A percentile compares a stretch with the other conserved stretches of the same genome.
Evolutionary conservation across 2,113 vertebrate species (phyloP).

Genomic region (Ranitomeya variabilis): DNA sequence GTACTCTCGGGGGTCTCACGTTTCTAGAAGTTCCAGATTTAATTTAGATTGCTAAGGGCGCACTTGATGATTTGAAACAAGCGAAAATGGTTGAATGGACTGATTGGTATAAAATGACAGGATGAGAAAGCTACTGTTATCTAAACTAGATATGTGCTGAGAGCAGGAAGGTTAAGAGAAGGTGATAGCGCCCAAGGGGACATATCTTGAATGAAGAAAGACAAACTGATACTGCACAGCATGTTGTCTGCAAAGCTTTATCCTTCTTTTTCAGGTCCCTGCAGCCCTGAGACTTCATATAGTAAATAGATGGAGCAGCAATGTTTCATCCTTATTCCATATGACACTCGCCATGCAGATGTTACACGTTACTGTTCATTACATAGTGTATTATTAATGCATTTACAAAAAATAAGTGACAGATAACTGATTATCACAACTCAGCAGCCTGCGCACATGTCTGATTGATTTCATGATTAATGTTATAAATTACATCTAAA

Average conservation of each 20-base stretch:
- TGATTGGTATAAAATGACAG: conserved; percentile 20
- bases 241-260: background rate
- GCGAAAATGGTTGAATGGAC: background rate
- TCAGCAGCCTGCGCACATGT: background rate
- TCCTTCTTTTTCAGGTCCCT: background rate
- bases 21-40: background rate
- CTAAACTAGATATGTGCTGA: conserved; percentile 17
- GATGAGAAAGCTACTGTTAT: conserved; percentile 20
- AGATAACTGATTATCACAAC: background rate
- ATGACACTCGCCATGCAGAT: background rate
- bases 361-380: background rate
- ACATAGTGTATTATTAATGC: background rate
- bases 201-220: background rate
- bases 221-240: background rate
- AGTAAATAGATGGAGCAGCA: background rate
- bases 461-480: conserved; percentile 1
- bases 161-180: conserved; percentile 19
- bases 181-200: conserved; percentile 25
- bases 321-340: background rate
- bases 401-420: background rate
- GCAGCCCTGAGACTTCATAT: too few species aligned
- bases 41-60: conserved; percentile 15
- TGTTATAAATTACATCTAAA: background rate
- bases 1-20: background rate
- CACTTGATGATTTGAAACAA: conserved; percentile 15